Evolutionary conservation across 2,113 vertebrate genomes (phyloP), one percentile per base, ranked within the genome.

Genomic region (Entelurus aequoreus): DNA sequence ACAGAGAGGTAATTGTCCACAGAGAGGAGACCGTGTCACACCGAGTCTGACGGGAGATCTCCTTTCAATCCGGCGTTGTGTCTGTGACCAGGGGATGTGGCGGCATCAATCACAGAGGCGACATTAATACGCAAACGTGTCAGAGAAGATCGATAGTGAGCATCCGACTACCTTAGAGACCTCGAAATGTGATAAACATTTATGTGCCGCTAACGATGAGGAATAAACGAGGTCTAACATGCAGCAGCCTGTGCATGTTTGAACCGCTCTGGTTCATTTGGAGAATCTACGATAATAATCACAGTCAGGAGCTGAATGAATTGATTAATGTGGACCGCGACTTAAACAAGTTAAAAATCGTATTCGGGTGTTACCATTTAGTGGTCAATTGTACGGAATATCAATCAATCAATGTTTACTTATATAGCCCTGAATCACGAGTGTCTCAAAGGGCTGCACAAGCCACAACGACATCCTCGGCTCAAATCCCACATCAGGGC

Each of bases 101-200:
- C 56, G 42, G 69, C 62, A 76, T 84, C 56, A 69, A 71, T 81
- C 74, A 76, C 19, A 8, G 16, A 13, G 21, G 58, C 36, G 64
- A 16, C 70, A 74, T 74, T 70, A 74, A 81, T 72, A 79, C 72
- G 65, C 66, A 76, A 65, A 56, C 70, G 71, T 55, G 69, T 55
- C 74, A 64, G 48, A 60, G 46, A 28, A 74, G 78, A 82, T 69
- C 72, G 78, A 80, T 82, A 73, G 38, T 50, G 57, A 65, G 48
- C 35, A 51, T 62, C 15, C 11, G 49, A 36, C 48, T 49, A 63
- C 60, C 72, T 71, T 64, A 54, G 37, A 66, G 48, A 64, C 49
- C 63, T 56, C 15, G 57, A 72, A 62, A 42, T 51, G 58, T 65
- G 57, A 60, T 47, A 69, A 74, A 71, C 49, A 57, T 58, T 71